A percentile compares a stretch with the other conserved stretches of the same genome.
Conservation (phyloP, 2,797 vertebrate genomes). For the Lagorchestes hirsutus region DNA sequence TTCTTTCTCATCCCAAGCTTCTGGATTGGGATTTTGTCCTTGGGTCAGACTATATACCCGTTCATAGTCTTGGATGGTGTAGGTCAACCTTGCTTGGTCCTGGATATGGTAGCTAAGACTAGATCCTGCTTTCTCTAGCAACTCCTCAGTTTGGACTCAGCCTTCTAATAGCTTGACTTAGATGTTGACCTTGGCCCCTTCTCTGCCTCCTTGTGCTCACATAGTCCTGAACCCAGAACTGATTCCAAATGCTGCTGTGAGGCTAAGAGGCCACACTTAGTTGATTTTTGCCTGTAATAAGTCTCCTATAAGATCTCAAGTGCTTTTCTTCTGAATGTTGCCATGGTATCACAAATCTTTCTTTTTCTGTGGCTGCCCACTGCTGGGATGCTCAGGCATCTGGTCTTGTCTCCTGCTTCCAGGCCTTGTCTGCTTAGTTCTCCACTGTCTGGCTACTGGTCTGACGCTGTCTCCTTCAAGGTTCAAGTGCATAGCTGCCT, state of each 20-base stretch:
- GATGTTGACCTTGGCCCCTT: neutral
- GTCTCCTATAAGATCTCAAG: neutral
- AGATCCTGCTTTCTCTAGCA: neutral
- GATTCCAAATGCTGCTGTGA: neutral
- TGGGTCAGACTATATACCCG: neutral
- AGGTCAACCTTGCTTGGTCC: neutral
- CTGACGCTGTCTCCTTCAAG: neutral
- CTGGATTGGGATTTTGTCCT: neutral
- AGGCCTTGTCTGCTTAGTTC: neutral
- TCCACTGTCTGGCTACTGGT: neutral
- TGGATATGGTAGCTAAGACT: neutral
- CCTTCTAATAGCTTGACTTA: neutral
- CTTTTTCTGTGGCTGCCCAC: neutral
- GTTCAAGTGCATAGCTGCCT: too few species aligned
- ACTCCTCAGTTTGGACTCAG: neutral
- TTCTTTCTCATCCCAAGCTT: neutral
- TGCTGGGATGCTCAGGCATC: neutral
- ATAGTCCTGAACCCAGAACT: neutral
- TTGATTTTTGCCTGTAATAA: neutral
- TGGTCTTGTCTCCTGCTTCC: neutral
- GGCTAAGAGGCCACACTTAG: neutral
- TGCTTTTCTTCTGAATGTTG: neutral
- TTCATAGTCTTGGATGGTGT: neutral
- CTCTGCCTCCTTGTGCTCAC: neutral
- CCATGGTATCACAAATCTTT: neutral